Conservation (phyloP, 2,113 vertebrate genomes). For the Euleptes europaea region DNA sequence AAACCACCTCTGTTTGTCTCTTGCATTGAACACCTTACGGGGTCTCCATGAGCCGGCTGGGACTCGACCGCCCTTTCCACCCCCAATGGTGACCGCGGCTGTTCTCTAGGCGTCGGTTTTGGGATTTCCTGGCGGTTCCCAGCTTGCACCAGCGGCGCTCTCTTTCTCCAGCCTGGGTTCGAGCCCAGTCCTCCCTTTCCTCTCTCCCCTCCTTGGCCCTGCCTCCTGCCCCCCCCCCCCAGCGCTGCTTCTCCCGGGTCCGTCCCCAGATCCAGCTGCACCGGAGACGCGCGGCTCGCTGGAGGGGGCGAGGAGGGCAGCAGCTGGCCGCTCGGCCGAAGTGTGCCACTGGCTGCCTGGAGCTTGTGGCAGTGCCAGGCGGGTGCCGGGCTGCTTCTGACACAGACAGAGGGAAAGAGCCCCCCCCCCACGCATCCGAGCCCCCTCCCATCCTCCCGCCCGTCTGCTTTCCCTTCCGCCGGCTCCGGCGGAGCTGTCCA, state of each 20-base stretch:
- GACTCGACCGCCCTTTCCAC: too few species aligned
- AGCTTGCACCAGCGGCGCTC: too few species aligned
- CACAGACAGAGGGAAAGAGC: neutral
- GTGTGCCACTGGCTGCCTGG: neutral
- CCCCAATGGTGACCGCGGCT: too few species aligned
- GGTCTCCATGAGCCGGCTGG: too few species aligned
- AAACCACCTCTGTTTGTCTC: too few species aligned
- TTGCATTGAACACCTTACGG: too few species aligned
- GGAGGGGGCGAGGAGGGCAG: neutral
- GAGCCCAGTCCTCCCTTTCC: neutral
- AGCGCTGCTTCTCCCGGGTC: too few species aligned
- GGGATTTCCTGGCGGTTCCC: too few species aligned
- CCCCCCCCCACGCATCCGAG: neutral
- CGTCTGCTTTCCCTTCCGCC: neutral
- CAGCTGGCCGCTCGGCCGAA: neutral
- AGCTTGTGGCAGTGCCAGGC: neutral
- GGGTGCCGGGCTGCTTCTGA: neutral
- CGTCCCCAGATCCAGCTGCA: neutral
- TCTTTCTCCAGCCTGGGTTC: too few species aligned
- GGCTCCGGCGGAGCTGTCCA: constrained; percentile 48
- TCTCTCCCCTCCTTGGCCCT: neutral
- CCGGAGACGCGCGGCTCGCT: neutral
- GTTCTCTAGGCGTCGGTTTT: neutral
- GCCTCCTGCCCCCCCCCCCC: too few species aligned
- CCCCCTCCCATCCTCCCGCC: neutral